A percentile compares a stretch with the other conserved stretches of the same genome.
phyloP scores from a whole-genome alignment of 2,888 invertebrate species.

The Gymnosoma rotundatum region DNA sequence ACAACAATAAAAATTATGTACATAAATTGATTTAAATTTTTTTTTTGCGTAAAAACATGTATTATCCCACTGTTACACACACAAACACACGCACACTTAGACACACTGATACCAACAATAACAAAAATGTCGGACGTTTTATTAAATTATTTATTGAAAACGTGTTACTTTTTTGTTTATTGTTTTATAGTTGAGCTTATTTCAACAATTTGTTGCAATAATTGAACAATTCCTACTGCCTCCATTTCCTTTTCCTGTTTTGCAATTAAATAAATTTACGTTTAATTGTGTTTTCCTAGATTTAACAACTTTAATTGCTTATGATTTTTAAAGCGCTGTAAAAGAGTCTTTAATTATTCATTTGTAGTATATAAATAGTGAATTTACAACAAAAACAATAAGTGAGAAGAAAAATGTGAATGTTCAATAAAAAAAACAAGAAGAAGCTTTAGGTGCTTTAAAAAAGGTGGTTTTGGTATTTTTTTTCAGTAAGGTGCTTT shows the following conservation, averaged over 20 bases:
- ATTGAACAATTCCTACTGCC: slow-evolving; percentile 63
- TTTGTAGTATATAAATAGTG: slow-evolving; percentile 2
- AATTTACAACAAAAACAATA: not conserved
- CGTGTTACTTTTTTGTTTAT: slow-evolving; percentile 7
- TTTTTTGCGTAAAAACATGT: not conserved
- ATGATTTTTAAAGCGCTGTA: slow-evolving; percentile 47
- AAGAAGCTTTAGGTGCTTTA: slow-evolving; percentile 46
- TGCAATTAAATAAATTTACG: slow-evolving; percentile 4
- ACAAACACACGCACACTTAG: slow-evolving; percentile 59
- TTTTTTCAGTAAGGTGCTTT: not conserved
- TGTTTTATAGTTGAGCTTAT: slow-evolving; percentile 2
- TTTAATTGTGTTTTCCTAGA: slow-evolving; percentile 33
- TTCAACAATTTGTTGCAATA: slow-evolving; percentile 15
- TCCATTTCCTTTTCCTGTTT: not conserved
- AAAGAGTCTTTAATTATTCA: slow-evolving; percentile 53
- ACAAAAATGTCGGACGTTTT: slow-evolving; percentile 19
- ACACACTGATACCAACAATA: slow-evolving; percentile 58
- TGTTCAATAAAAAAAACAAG: not conserved
- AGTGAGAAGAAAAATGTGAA: not conserved
- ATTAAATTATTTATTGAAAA: not conserved
- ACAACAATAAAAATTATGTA: not conserved
- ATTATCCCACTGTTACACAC: slow-evolving; percentile 58
- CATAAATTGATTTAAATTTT: not conserved
- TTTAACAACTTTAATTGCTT: slow-evolving; percentile 38
- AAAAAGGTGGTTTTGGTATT: slow-evolving; percentile 28